Evolutionary conservation across 2,888 invertebrate species (phyloP).

Genomic region (Adelognathus sp.): DNA sequence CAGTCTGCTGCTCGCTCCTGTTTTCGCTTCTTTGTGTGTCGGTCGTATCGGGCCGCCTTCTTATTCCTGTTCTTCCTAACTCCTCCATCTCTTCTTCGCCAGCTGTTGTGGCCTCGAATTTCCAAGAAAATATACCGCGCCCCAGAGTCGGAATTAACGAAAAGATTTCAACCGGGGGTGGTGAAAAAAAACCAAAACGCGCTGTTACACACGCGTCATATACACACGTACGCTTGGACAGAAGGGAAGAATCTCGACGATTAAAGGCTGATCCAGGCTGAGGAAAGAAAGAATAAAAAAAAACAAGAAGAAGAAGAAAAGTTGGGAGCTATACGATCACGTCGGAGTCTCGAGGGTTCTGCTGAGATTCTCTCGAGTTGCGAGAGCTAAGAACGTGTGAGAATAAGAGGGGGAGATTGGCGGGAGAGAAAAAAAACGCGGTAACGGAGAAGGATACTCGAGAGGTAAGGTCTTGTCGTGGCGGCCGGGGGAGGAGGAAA

Average conservation of each 20-base stretch:
- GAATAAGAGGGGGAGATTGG: constrained; percentile 37
- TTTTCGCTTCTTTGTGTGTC: constrained; percentile 20
- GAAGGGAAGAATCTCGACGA: constrained; percentile 62
- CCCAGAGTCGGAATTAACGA: constrained; percentile 37
- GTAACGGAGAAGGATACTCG: constrained; percentile 46
- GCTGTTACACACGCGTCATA: background rate
- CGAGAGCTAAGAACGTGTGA: constrained; percentile 50
- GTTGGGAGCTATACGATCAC: constrained; percentile 66
- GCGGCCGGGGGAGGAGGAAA: constrained; percentile 37
- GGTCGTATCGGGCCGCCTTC: background rate
- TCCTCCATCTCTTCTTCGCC: constrained; percentile 11
- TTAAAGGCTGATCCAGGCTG: constrained; percentile 75
- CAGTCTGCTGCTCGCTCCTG: constrained; percentile 15
- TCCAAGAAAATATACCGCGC: constrained; percentile 32
- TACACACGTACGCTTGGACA: too few species aligned
- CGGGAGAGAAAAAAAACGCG: constrained; percentile 25
- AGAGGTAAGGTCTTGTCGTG: constrained; percentile 54
- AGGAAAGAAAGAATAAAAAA: constrained; percentile 64
- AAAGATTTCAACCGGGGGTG: constrained; percentile 30
- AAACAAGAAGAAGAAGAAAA: constrained; percentile 57
- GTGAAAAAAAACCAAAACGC: constrained; percentile 20
- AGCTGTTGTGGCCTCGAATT: constrained; percentile 42
- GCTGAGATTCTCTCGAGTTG: constrained; percentile 66
- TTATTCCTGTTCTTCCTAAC: too few species aligned
- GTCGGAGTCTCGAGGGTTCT: constrained; percentile 59